Base-by-base conservation (phyloP, 1,140 invertebrate species). In the Goniozus legneri region DNA sequence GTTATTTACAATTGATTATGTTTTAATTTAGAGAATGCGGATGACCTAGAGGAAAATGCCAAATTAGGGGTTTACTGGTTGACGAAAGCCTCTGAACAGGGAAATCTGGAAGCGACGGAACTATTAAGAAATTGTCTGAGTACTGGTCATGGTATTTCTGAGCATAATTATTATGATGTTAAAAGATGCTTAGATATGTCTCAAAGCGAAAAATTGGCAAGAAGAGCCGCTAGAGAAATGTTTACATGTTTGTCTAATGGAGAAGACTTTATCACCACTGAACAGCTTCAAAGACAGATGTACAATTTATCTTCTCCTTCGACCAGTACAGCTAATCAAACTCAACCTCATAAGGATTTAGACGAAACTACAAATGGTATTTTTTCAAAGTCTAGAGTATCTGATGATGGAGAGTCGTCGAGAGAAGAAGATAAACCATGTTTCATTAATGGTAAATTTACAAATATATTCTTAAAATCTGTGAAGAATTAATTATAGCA, bases 1-100 rank as follows among this genome's bases (percentile, higher is more conserved):
- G 38, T 52, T 31, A n/a, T 16, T 19, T 35, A 43, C 37, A 45
- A 34, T 44, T 34, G 38, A 54, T 47, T 44, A 6, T 38, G 20
- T 48, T 49, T 37, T 82, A 81, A 80, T 60, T 58, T 73, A 35
- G 76, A n/a, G n/a, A n/a, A 79, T 13, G 66, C 71, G 22, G 80
- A 84, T 37, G 78, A 77, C n/a, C n/a, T n/a, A 56, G 78, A 78
- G 56, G 81, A 84, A 60, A 87, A 87, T 71, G 81, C 79, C 7
- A 71, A 79, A 30, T 58, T 82, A 46, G 92, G 90, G 0, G 82
- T 95, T 30, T 86, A 90, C 60, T 95, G 92, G 92, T 67, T 96
- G 4, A 86, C 92, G 12, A 87, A 87, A 72, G 90, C 92, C 1
- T 92, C 91, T 0, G 87, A 92, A 61, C 90, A 94, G 69, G 92